Conservation (phyloP, 1,140 invertebrate species). For the Saccostrea echinata region DNA sequence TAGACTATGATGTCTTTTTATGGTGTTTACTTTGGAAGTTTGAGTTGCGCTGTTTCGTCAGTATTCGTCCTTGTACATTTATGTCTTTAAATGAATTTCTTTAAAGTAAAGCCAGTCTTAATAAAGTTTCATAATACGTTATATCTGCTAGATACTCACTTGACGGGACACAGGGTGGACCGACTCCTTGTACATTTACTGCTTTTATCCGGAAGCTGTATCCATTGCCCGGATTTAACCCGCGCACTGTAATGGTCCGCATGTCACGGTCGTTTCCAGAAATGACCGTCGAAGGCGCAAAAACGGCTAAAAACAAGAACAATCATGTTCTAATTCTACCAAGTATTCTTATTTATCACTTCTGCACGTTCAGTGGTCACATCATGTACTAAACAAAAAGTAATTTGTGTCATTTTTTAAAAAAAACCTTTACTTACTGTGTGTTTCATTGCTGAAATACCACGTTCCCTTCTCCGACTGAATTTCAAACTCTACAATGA, state of each 20-base stretch:
- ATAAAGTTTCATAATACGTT: not conserved
- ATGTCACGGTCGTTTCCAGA: constrained; percentile 38
- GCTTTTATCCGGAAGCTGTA: constrained; percentile 95
- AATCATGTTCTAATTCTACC: not conserved
- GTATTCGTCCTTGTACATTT: no score
- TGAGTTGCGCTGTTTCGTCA: no score
- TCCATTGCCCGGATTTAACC: constrained; percentile 90
- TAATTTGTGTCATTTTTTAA: not conserved
- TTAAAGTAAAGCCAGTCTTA: no score
- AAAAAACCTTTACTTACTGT: not conserved
- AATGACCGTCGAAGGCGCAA: not conserved
- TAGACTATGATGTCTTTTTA: not conserved
- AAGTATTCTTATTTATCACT: not conserved
- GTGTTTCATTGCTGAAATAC: constrained; percentile 79
- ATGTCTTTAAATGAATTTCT: no score
- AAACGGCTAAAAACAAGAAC: not conserved
- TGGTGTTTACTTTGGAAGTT: no score
- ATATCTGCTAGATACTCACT: constrained; percentile 67
- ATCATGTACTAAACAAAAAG: not conserved
- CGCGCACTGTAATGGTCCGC: constrained; percentile 57
- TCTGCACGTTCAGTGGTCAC: no score
- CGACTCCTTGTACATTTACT: constrained; percentile 88
- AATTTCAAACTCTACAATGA: constrained; percentile 90
- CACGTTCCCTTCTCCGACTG: constrained; percentile 92
- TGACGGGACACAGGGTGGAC: constrained; percentile 79